Base-by-base conservation (phyloP, 1,140 invertebrate species). In the Trichonephila clavipes region DNA sequence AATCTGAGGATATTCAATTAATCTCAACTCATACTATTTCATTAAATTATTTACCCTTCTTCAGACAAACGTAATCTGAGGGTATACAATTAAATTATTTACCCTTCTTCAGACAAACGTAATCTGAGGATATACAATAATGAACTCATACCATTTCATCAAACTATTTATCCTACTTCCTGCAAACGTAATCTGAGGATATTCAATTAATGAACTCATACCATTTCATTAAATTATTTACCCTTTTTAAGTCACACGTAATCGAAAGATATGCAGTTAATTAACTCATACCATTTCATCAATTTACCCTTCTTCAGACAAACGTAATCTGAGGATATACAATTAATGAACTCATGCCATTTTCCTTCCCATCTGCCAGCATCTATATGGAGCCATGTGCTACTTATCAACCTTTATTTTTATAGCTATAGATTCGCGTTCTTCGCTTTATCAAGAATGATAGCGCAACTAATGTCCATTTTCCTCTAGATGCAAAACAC, bases 331-430 rank as follows among this genome's bases (percentile, higher is more conserved):
- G 21, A 69, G 24, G 21, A 28, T 24, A 28, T 69, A 14, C 10
- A 69, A 82, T 34, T 82, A 51, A 34, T 82, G 51, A 59, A 21
- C 8, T 59, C 21, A 12, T 16, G 58, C 51, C 69, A 77, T 14
- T 77, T 77, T 77, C 2, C 69, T 34, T 62, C n/a, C 28, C 18
- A 7, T 40, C 16, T 77, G 24, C 24, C 21, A 18, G 3, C 18
- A 58, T 51, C 44, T 51, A 85, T 18, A n/a, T 61, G 34, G 66
- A 61, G 90, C 81, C 90, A 92, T 92, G 62, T 92, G 90, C 85
- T 85, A 85, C 77, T 83, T 85, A 85, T 92, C 90, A 92, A 85
- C 90, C 59, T 92, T 92, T 85, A 92, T 92, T 92, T 92, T 92
- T 92, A 92, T 92, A 64, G 90, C 90, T 81, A 51, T 51, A 72